Evolutionary conservation across 2,797 vertebrate species (phyloP).

Genomic region (Macroramphosus scolopax): DNA sequence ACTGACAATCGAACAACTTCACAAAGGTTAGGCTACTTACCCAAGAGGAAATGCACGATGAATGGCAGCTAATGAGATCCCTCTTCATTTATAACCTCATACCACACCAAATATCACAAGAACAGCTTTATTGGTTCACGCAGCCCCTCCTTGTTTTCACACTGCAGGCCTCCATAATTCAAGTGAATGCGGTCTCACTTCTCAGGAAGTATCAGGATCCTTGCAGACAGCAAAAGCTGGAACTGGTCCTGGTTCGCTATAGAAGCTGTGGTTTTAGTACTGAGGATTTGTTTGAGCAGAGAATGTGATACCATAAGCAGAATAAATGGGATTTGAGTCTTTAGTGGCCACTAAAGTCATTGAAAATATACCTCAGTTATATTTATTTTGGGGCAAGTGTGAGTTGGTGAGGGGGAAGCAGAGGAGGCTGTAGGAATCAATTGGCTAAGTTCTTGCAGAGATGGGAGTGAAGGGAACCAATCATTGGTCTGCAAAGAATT

Average conservation of each 20-base stretch:
- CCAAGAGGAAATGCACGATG: slow-evolving; percentile 29
- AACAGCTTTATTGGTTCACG: slow-evolving; percentile 23
- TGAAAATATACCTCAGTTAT: slow-evolving; percentile 70
- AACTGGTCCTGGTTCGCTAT: slow-evolving; percentile 33
- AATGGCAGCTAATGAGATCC: slow-evolving; percentile 10
- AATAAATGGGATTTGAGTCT: slow-evolving; percentile 72
- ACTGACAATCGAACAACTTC: slow-evolving; percentile 51
- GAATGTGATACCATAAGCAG: slow-evolving; percentile 62
- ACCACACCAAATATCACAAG: slow-evolving; percentile 18
- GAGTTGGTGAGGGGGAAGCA: slow-evolving; percentile 27
- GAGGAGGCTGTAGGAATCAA: slow-evolving; percentile 54
- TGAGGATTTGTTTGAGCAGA: slow-evolving; percentile 58
- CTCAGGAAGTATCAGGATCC: slow-evolving; percentile 57
- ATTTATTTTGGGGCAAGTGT: slow-evolving; percentile 68
- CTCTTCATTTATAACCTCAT: slow-evolving; percentile 27
- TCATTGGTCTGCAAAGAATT: slow-evolving; percentile 77
- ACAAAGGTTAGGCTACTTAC: slow-evolving; percentile 31
- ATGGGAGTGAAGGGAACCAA: slow-evolving; percentile 63
- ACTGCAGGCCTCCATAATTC: slow-evolving; percentile 15
- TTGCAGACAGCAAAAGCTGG: slow-evolving; percentile 37
- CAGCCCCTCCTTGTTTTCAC: slow-evolving; percentile 47
- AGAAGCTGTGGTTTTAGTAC: slow-evolving; percentile 59
- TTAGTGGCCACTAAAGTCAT: slow-evolving; percentile 66
- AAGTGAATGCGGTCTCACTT: slow-evolving; percentile 30
- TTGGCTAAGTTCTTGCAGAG: slow-evolving; percentile 54